These are phyloP conservation scores for Diaphora mendica DNA, from an alignment of 2,888 invertebrate genomes.

Conservation along the genomic window DNA sequence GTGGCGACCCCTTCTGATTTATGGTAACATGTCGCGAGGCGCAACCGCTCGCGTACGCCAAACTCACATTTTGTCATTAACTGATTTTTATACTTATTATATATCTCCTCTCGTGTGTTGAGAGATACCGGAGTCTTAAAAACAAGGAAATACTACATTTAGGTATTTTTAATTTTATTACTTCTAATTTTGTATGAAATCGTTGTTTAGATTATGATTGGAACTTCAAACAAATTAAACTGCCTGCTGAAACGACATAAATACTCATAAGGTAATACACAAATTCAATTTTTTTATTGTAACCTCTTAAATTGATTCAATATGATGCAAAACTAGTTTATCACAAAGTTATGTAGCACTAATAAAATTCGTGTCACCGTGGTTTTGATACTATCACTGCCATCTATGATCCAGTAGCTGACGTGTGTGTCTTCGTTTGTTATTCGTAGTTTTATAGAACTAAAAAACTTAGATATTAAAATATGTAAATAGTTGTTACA, in stretches of 20 bases:
- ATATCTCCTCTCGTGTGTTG: conserved; percentile 52
- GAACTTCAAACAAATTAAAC: not conserved
- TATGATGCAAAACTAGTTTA: not conserved
- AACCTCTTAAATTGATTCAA: not conserved
- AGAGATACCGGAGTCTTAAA: not conserved
- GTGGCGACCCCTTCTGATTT: conserved; percentile 82
- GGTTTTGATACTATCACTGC: conserved; percentile 25
- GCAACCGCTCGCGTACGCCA: conserved; percentile 72
- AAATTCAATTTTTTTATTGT: not conserved
- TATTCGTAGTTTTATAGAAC: not conserved
- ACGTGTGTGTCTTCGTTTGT: not conserved
- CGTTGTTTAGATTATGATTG: not conserved
- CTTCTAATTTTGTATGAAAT: not conserved
- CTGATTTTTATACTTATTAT: conserved; percentile 82
- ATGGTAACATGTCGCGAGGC: conserved; percentile 84
- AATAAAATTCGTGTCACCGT: not conserved
- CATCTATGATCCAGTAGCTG: conserved; percentile 56
- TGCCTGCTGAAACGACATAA: no score
- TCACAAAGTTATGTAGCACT: not conserved
- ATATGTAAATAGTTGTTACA: not conserved
- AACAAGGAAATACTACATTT: not conserved
- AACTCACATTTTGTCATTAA: conserved; percentile 83
- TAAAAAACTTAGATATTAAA: not conserved
- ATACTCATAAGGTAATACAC: not conserved
- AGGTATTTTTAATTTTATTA: not conserved